phyloP scores from a whole-genome alignment of 1,140 invertebrate species.

The Drosophila littoralis region DNA sequence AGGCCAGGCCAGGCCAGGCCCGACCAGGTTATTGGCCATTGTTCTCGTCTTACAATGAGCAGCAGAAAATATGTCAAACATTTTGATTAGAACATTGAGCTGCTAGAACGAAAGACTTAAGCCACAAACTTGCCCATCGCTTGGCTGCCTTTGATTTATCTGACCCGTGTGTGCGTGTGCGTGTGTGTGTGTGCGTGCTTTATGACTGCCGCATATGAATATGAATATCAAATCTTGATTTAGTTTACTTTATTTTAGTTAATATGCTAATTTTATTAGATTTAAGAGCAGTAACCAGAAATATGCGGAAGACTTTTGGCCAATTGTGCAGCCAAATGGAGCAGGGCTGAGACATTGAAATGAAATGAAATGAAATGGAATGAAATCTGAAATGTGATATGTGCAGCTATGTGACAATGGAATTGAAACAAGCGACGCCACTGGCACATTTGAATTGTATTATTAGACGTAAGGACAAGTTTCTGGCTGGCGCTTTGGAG shows the following conservation, averaged over 20 bases:
- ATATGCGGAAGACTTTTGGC: constrained; percentile 61
- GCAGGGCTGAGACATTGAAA: constrained; percentile 12
- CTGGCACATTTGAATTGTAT: constrained; percentile 14
- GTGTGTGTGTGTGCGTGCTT: constrained; percentile 33
- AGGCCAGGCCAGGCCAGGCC: constrained; percentile 41
- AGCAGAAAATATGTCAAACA: constrained; percentile 56
- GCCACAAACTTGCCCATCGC: constrained; percentile 52
- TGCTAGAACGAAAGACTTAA: constrained; percentile 51
- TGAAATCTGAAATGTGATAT: constrained; percentile 11
- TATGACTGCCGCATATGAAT: constrained; percentile 61
- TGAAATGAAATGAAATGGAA: background rate
- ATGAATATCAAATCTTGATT: constrained; percentile 46
- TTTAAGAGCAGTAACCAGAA: background rate
- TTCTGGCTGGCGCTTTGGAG: constrained; percentile 56
- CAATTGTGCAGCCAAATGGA: constrained; percentile 69
- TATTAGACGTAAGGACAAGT: constrained; percentile 69
- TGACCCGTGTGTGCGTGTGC: constrained; percentile 25
- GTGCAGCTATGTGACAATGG: constrained; percentile 35
- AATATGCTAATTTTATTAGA: constrained; percentile 50
- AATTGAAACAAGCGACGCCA: constrained; percentile 41
- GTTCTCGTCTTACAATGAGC: constrained; percentile 46
- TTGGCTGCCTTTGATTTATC: constrained; percentile 64
- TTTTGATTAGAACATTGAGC: constrained; percentile 45
- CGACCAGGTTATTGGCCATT: constrained; percentile 72
- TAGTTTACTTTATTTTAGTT: constrained; percentile 14